Evolutionary conservation across 2,888 invertebrate species (phyloP).

Genomic region (Ditula angustiorana): DNA sequence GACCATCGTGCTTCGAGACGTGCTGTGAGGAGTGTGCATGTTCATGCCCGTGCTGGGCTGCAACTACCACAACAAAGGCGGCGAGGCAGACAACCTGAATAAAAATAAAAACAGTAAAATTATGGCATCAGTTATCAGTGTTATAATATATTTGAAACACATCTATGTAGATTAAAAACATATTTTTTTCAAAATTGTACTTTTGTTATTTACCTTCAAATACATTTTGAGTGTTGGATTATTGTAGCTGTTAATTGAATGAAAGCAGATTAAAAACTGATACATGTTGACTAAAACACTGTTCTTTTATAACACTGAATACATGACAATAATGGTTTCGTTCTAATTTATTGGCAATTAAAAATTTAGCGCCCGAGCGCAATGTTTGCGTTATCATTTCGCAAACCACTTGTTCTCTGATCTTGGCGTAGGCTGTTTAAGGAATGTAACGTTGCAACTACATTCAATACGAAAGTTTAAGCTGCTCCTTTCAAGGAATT

Average conservation of each 20-base stretch:
- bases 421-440: neutral
- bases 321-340: neutral
- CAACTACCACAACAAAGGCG: constrained; percentile 37
- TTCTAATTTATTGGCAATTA: constrained; percentile 1
- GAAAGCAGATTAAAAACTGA: constrained; percentile 1
- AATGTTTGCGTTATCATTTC: constrained; percentile 13
- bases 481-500: neutral
- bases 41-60: constrained; percentile 42
- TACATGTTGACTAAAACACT: neutral
- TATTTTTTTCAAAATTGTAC: neutral
- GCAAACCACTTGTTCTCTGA: constrained; percentile 3
- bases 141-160: too few species aligned
- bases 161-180: neutral
- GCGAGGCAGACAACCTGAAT: neutral
- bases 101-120: too few species aligned
- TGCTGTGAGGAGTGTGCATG: constrained; percentile 51
- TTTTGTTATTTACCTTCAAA: neutral
- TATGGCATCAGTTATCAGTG: too few species aligned
- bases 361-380: neutral
- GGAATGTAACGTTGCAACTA: neutral
- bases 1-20: constrained; percentile 49
- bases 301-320: neutral
- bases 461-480: neutral
- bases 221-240: neutral
- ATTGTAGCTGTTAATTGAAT: neutral